Conservation (phyloP, 2,797 vertebrate species). For the Premnoplex brunnescens region DNA sequence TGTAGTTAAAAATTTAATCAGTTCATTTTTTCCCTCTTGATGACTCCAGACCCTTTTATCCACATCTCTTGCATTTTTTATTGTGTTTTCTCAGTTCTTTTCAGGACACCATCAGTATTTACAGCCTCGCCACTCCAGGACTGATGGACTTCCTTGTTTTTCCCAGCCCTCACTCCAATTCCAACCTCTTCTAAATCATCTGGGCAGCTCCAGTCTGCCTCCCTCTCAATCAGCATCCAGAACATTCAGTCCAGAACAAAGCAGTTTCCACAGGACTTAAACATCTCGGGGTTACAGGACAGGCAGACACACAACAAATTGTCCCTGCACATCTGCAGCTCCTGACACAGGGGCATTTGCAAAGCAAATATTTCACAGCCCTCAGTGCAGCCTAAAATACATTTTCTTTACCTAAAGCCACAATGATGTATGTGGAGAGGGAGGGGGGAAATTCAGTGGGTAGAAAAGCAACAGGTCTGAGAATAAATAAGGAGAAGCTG, state of each 20-base stretch:
- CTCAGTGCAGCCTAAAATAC: background rate
- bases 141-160: background rate
- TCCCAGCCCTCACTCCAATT: background rate
- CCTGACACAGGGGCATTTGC: background rate
- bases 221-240: background rate
- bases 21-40: conserved; percentile 3
- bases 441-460: fast-evolving
- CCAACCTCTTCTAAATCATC: conserved; percentile 29
- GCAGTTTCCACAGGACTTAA: background rate
- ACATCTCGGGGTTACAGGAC: background rate
- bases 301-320: background rate
- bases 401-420: background rate
- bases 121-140: background rate
- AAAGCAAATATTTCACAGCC: conserved; percentile 20
- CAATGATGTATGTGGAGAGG: background rate
- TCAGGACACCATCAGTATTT: conserved; percentile 57
- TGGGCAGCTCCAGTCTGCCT: background rate
- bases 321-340: background rate
- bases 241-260: background rate
- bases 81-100: conserved; percentile 54
- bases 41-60: conserved; percentile 45
- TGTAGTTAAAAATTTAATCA: conserved; percentile 50
- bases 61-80: conserved; percentile 53
- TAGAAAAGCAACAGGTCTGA: background rate
- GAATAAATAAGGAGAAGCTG: background rate